A percentile compares a stretch with the other conserved stretches of the same genome.
Conservation (phyloP, 2,797 vertebrate genomes). For the Eremophila alpestris region DNA sequence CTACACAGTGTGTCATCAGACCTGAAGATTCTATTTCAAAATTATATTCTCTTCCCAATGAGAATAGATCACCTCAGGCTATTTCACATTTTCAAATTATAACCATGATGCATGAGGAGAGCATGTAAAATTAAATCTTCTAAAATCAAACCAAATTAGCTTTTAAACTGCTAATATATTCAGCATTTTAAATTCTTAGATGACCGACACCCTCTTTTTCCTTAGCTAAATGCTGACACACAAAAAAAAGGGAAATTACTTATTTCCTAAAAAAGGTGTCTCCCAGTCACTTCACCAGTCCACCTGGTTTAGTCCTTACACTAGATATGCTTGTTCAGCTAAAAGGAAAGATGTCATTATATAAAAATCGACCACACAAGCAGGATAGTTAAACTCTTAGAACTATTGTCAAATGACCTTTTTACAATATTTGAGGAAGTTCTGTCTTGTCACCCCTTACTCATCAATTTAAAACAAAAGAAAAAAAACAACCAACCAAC, state of each 20-base stretch:
- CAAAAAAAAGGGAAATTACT: background rate
- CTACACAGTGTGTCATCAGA: background rate
- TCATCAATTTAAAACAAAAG: background rate
- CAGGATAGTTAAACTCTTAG: background rate
- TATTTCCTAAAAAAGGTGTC: conserved; percentile 29
- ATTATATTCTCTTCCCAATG: background rate
- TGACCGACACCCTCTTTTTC: background rate
- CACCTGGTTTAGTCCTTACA: background rate
- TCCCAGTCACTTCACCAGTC: background rate
- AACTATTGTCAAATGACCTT: background rate
- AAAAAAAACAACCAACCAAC: background rate
- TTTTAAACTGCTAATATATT: background rate
- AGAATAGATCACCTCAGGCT: background rate
- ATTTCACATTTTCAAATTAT: background rate
- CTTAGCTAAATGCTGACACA: background rate
- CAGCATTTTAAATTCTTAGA: background rate
- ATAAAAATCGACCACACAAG: background rate
- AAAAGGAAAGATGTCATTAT: background rate
- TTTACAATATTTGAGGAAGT: no score
- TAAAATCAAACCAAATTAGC: background rate
- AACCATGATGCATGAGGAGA: background rate
- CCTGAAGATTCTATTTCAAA: background rate
- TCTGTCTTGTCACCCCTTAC: background rate
- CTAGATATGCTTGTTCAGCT: background rate
- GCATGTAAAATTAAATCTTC: background rate